phyloP scores from a whole-genome alignment of 2,113 vertebrate species.

The Progne subis region DNA sequence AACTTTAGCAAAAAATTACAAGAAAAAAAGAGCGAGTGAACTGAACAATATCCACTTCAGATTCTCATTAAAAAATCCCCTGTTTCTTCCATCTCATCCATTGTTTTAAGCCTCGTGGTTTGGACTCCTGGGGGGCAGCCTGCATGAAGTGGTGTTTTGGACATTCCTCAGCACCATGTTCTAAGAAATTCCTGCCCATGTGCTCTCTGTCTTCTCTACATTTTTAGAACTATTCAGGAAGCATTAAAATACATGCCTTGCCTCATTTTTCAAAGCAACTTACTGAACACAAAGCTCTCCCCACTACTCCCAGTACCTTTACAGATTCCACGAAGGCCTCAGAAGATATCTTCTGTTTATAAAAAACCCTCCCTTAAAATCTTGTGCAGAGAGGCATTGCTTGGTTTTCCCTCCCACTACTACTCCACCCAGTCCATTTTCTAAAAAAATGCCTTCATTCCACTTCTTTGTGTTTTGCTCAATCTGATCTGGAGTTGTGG shows the following conservation, averaged over 20 bases:
- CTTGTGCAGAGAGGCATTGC: not conserved
- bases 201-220: not conserved
- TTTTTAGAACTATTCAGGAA: not conserved
- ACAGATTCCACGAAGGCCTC: not conserved
- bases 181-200: conserved; percentile 33
- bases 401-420: not conserved
- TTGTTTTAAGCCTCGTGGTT: conserved; percentile 38
- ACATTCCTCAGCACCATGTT: conserved; percentile 37
- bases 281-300: not conserved
- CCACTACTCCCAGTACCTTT: not conserved
- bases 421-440: not conserved
- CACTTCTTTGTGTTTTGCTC: not conserved
- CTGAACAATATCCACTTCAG: conserved; percentile 42
- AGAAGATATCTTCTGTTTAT: not conserved
- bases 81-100: not conserved
- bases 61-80: conserved; percentile 1
- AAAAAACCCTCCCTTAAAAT: not conserved
- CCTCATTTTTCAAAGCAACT: not conserved
- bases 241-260: not conserved
- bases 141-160: conserved; percentile 27
- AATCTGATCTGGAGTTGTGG: not conserved
- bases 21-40: not conserved
- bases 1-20: not conserved
- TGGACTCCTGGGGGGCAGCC: conserved; percentile 10
- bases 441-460: not conserved